Base-by-base conservation (phyloP, 2,888 invertebrate genomes). In the Dexiosoma caninum region DNA sequence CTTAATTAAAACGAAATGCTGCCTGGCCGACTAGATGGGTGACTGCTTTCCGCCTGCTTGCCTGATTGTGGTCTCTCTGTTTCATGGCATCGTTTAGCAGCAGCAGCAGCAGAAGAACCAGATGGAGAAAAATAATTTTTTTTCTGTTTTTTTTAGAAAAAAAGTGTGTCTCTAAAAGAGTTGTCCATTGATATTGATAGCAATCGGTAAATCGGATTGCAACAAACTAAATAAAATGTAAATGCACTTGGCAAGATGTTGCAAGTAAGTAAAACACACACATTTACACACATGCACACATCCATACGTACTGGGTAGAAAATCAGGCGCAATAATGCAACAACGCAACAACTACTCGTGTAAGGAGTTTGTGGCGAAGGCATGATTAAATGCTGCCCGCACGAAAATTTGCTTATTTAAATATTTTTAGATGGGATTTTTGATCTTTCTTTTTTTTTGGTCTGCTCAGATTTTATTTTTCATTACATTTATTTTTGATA, bases 1-100 rank as follows among this genome's bases (percentile, higher is more conserved):
- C 27, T 84, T 84, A 84, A 84, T 84, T 84, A 84, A 84, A 84
- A 83, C 64, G 69, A 81, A 77, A 81, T 72, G 67, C 81, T 81
- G 81, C 77, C 82, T 67, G 66, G 44, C 66, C 60, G 66, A n/a
- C 49, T 74, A 55, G 35, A 55, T 74, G 62, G 64, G 12, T 72
- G 72, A 55, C 53, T 72, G 62, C 55, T 27, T 64, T 46, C 74
- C 55, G 66, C 55, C 59, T 59, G 51, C 42, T 30, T 53, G 66
- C 69, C 66, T 74, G 82, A 76, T 64, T 71, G 80, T 23, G 37
- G 72, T 71, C 59, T 51, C 37, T n/a, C n/a, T n/a, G n/a, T n/a
- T n/a, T n/a, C 49, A 51, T 27, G 27, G 30, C 57, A 49, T 49
- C 62, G 57, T 51, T 59, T 44, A 76, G 23, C 1, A 35, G 16